Evolutionary conservation across 2,113 vertebrate genomes (phyloP), one percentile per base, ranked within the genome.

Genomic region (Donacobius atricapilla): DNA sequence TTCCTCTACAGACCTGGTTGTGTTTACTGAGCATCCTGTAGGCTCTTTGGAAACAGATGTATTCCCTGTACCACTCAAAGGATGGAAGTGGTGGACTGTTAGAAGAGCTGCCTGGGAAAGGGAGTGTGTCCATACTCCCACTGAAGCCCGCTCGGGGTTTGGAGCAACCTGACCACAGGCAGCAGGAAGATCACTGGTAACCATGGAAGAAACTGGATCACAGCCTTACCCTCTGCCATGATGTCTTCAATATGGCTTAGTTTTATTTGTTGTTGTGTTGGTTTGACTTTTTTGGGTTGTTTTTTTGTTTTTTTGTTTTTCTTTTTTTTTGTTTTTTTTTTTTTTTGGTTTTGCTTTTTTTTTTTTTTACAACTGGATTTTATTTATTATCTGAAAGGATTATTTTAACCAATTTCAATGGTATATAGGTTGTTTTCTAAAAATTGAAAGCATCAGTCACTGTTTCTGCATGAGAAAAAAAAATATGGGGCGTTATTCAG

Each of bases 91-190:
- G n/a, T 44, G 45, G 71, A 47, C 13, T 50, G 30, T 30, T 9
- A 27, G 48, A 78, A 79, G 35, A 73, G 24, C 25, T 72, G 25
- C 47, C 33, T 30, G 58, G 60, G 66, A 68, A 84, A 86, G 23
- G 47, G 35, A 86, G 8, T 0, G 0, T 56, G 54, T 24, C 47
- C 39, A 31, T 11, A 30, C 4, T 33, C 33, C 1, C 72, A 39
- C 50, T 63, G 68, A 42, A 86, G 27, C 25, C 47, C 0, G 0
- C 44, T 30, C 48, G 21, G 25, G 15, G 2, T 25, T 83, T 16
- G 39, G 48, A 45, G 44, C 23, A 47, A 28, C 27, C 17, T 54
- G n/a, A 73, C 12, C 6, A 3, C 37, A 44, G 30, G 22, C 56
- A 54, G 45, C 2, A 3, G 77, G 57, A 76, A 58, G 19, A 22